phyloP scores from a whole-genome alignment of 2,797 vertebrate species.

The Euphonia xanthogaster region DNA sequence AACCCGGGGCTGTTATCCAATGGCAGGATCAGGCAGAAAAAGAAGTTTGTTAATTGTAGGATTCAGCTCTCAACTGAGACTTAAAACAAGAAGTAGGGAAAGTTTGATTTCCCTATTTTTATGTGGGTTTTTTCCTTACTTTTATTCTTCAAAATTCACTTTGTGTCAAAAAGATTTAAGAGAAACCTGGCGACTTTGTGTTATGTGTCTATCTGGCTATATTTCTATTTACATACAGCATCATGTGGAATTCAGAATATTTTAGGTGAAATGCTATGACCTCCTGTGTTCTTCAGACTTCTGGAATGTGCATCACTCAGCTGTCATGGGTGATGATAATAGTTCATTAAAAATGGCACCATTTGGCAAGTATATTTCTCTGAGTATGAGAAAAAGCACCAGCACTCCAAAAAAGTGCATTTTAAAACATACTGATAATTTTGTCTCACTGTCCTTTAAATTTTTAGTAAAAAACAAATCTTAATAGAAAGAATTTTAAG shows the following conservation, averaged over 20 bases:
- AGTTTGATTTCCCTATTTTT: background rate
- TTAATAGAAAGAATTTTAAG: background rate
- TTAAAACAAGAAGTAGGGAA: background rate
- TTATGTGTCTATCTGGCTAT: background rate
- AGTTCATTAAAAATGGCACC: background rate
- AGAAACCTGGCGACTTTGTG: background rate
- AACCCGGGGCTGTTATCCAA: background rate
- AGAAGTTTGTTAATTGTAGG: background rate
- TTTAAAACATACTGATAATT: background rate
- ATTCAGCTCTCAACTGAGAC: background rate
- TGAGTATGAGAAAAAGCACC: background rate
- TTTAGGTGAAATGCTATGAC: background rate
- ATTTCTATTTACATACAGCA: background rate
- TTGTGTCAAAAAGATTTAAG: background rate
- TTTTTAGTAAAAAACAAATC: background rate
- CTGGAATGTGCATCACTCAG: background rate
- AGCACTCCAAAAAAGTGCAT: background rate
- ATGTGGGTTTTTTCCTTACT: fast-evolving
- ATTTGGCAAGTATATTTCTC: background rate
- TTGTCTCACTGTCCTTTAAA: background rate
- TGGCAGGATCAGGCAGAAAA: background rate
- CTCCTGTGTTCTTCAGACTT: background rate
- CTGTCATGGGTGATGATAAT: background rate
- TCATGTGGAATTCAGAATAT: background rate
- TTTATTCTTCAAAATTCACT: background rate